A percentile compares a stretch with the other conserved stretches of the same genome.
phyloP scores from a whole-genome alignment of 2,888 invertebrate genomes.

The Ditula angustiorana region DNA sequence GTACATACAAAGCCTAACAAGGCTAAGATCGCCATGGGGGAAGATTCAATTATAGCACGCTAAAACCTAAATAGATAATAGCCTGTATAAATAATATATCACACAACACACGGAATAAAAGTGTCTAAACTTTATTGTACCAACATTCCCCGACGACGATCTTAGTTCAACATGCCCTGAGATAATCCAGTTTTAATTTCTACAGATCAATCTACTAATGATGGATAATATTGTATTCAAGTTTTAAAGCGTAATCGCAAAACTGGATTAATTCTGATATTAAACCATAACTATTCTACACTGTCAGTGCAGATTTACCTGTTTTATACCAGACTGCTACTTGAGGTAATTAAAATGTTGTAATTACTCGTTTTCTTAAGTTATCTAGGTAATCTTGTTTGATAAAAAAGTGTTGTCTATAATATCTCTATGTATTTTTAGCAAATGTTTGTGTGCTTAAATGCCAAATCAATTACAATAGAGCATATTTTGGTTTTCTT shows the following conservation, averaged over 20 bases:
- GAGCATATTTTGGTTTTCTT: not conserved
- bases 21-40: no score
- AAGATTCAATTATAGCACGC: no score
- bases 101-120: no score
- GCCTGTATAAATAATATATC: no score
- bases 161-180: no score
- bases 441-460: not conserved
- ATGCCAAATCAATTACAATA: not conserved
- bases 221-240: no score
- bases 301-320: not conserved
- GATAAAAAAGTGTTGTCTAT: not conserved
- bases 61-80: no score
- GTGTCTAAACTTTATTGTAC: no score
- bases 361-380: not conserved
- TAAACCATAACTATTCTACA: not conserved
- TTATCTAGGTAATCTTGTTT: not conserved
- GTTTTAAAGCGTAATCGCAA: not conserved
- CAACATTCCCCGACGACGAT: no score
- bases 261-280: not conserved
- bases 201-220: no score
- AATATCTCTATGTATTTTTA: not conserved
- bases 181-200: no score
- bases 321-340: not conserved
- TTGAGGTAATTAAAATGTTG: not conserved
- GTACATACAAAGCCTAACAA: no score